Percentiles rank a stretch among this genome's conserved stretches.
Evolutionary conservation across 2,113 vertebrate species (phyloP).

Genomic region (Chrysochloris asiatica): DNA sequence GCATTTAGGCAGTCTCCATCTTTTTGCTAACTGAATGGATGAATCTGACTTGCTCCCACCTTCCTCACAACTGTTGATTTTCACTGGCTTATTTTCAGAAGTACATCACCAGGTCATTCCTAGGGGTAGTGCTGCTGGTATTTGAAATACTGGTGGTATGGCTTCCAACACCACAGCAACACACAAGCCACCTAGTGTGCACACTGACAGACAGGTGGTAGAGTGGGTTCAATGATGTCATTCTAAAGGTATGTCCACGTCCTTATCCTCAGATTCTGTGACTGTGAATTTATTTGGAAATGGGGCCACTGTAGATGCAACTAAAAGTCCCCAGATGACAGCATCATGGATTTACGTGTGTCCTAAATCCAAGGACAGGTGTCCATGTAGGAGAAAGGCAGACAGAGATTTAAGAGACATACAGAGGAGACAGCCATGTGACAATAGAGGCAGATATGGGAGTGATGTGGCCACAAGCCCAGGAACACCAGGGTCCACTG

Average conservation of each 20-base stretch:
- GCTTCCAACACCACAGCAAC: neutral
- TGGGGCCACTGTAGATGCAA: neutral
- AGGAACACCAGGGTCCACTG: neutral
- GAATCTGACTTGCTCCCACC: neutral
- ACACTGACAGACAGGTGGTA: neutral
- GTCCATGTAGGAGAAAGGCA: neutral
- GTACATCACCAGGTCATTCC: neutral
- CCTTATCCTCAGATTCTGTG: neutral
- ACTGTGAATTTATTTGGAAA: neutral
- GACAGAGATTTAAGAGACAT: neutral
- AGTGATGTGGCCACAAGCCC: neutral
- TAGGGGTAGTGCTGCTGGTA: neutral
- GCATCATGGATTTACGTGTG: neutral
- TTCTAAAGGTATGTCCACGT: neutral
- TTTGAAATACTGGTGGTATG: neutral
- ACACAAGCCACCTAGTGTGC: neutral
- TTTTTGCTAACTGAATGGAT: neutral
- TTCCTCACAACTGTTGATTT: neutral
- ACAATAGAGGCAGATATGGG: neutral
- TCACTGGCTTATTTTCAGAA: neutral
- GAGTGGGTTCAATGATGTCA: neutral
- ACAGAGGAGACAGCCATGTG: neutral
- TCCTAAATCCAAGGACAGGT: neutral
- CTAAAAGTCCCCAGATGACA: neutral
- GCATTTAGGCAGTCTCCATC: neutral